Evolutionary conservation across 2,797 vertebrate species (phyloP), one percentile per base, ranked within the genome.

Genomic region (Acipenser ruthenus): DNA sequence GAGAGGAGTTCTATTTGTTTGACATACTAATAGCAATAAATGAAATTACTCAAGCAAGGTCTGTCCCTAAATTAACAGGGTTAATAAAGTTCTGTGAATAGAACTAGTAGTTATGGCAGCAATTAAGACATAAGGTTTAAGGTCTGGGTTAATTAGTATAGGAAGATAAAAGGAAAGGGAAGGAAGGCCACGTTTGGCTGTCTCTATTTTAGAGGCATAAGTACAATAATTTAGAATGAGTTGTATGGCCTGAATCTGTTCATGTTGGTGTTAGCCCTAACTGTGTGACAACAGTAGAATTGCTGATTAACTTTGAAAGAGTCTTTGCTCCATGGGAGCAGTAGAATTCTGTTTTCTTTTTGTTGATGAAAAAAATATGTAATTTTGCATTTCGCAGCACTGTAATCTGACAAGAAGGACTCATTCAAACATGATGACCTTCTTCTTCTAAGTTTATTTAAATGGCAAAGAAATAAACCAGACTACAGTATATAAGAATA

Each of bases 121-220:
- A 82, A 84, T 86, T 86, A 83, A 80, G 72, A 70, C 72, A 56
- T 73, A 70, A 79, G 75, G 76, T 82, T 85, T 80, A 73, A 78
- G 79, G 80, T 82, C 80, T 74, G 82, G 82, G 82, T 81, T 82
- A 85, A 85, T 86, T 81, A 82, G 80, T 82, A 82, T 81, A 77
- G 75, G 79, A 75, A 84, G 82, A 86, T 88, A 73, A 88, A 87
- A 82, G 78, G 66, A 72, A 73, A 68, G 49, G 56, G 68, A 11
- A 75, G 67, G 68, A 64, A 68, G 73, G 62, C 70, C 67, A 65
- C 50, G 56, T 73, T 77, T 80, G 73, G 79, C 77, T 49, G 23
- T 65, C 59, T 66, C 75, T 37, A 4, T 62, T 60, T 65, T 50
- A 61, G 37, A 63, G n/a, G 2, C 52, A 50, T 61, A 65, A 68